These are phyloP conservation scores for Anniella stebbinsi DNA, from an alignment of 2,797 vertebrate species.

Conservation along the genomic window DNA sequence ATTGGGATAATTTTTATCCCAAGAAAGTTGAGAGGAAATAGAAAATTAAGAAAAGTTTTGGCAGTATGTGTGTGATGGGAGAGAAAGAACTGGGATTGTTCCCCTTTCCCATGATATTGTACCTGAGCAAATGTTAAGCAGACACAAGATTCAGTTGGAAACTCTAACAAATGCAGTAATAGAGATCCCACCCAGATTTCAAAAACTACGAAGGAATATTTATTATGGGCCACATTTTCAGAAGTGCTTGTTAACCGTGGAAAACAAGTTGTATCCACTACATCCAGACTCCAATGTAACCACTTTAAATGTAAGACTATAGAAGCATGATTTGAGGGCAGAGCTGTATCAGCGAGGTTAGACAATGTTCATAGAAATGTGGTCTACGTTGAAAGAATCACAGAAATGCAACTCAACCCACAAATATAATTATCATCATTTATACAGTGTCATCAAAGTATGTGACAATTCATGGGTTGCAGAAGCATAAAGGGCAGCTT, in stretches of 20 bases:
- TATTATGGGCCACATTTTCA: background rate
- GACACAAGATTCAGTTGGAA: background rate
- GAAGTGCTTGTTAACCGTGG: background rate
- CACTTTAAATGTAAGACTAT: background rate
- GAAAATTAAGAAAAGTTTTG: background rate
- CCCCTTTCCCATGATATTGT: background rate
- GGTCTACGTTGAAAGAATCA: background rate
- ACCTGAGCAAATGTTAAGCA: constrained; percentile 1
- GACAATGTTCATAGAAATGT: background rate
- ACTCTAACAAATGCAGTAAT: background rate
- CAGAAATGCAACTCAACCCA: background rate
- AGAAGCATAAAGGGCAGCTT: background rate
- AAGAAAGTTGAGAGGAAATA: background rate
- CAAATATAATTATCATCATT: background rate
- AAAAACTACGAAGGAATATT: background rate
- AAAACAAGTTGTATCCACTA: background rate
- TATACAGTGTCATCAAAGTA: too few relatives aligned
- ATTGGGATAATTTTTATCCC: background rate
- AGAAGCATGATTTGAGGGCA: background rate
- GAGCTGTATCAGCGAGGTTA: background rate
- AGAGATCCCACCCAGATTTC: background rate
- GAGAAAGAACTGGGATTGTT: background rate
- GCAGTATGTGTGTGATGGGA: background rate
- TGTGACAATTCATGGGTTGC: background rate
- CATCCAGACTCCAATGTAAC: background rate